These are phyloP conservation scores for Dusona sp. DNA, from an alignment of 2,888 invertebrate genomes.

Conservation along the genomic window DNA sequence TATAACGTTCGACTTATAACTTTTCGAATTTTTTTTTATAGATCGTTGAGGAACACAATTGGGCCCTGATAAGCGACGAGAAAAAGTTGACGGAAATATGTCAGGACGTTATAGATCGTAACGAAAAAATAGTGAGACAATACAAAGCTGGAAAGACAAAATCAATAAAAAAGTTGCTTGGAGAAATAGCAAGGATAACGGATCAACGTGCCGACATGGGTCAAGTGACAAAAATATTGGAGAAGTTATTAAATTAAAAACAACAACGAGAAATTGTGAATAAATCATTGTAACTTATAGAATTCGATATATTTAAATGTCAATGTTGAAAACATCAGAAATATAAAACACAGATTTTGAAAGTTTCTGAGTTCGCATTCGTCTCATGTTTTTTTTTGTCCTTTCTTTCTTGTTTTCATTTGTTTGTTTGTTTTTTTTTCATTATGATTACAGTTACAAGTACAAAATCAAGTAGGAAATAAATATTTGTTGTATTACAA, in stretches of 20 bases:
- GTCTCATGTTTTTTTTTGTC: conserved; percentile 42
- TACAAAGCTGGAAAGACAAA: conserved; percentile 90
- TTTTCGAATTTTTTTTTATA: conserved; percentile 69
- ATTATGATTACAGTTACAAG: conserved; percentile 80
- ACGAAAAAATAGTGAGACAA: conserved; percentile 88
- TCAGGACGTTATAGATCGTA: conserved; percentile 87
- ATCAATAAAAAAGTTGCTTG: conserved; percentile 88
- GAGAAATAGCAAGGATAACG: conserved; percentile 87
- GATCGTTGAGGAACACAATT: conserved; percentile 88
- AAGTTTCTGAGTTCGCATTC: conserved; percentile 65
- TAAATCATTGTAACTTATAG: conserved; percentile 53
- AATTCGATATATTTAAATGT: conserved; percentile 78
- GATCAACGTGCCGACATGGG: conserved; percentile 89
- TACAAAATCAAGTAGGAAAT: conserved; percentile 83
- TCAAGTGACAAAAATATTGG: conserved; percentile 87
- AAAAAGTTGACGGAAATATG: conserved; percentile 88
- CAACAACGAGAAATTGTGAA: background rate
- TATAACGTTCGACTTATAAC: background rate
- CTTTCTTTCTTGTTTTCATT: conserved; percentile 31
- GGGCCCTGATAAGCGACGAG: conserved; percentile 88
- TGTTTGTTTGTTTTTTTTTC: conserved; percentile 68
- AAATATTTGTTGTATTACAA: conserved; percentile 80
- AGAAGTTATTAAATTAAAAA: conserved; percentile 85
- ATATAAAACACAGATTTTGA: conserved; percentile 80
- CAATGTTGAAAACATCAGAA: conserved; percentile 78